Evolutionary conservation across 2,113 vertebrate species (phyloP).

Genomic region (Toxostoma redivivum): DNA sequence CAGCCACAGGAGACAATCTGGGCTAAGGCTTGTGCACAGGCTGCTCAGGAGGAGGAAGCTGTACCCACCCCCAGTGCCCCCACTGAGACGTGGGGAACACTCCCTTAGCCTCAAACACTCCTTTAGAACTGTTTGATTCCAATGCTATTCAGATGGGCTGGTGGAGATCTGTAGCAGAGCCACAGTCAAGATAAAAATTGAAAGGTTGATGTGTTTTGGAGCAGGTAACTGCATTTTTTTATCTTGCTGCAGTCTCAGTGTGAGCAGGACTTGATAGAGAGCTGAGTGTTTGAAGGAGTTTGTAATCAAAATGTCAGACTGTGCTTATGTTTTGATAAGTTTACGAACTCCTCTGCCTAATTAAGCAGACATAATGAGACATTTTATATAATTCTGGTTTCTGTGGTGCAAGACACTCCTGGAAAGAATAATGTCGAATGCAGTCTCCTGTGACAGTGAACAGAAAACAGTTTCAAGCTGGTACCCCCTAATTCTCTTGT

Average conservation of each 20-base stretch:
- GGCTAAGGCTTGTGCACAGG: not conserved
- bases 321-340: not conserved
- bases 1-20: not conserved
- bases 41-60: not conserved
- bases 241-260: not conserved
- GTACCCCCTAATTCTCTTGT: not conserved
- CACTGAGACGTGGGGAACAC: not conserved
- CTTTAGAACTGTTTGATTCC: not conserved
- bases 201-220: not conserved
- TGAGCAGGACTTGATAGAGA: not conserved
- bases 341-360: not conserved
- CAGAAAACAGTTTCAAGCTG: not conserved
- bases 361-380: slow-evolving; percentile 4
- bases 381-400: not conserved
- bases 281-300: not conserved
- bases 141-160: not conserved
- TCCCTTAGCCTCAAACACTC: not conserved
- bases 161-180: not conserved
- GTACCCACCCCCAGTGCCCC: not conserved
- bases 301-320: not conserved
- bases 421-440: not conserved
- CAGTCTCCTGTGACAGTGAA: not conserved
- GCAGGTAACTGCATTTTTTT: not conserved
- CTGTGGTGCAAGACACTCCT: not conserved
- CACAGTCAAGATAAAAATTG: not conserved